These are phyloP conservation scores for Cherax quadricarinatus DNA, from an alignment of 1,140 invertebrate genomes.

Conservation along the genomic window DNA sequence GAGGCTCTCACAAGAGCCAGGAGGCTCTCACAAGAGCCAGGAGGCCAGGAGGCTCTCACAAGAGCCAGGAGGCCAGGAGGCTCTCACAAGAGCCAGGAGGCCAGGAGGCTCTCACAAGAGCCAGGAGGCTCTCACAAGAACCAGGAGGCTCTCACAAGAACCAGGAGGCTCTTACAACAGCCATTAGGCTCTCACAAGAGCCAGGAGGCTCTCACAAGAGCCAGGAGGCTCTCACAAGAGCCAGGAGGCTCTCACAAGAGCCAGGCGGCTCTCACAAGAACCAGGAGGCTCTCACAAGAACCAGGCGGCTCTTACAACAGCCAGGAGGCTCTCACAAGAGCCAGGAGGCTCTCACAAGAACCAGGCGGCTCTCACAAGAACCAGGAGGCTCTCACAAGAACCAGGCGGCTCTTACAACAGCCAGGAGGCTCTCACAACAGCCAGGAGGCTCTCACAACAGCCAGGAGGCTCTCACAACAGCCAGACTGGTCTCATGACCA, in stretches of 20 bases:
- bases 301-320: not conserved
- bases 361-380: not conserved
- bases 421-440: not conserved
- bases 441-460: too few species aligned
- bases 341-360: too few species aligned
- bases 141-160: not conserved
- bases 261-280: not conserved
- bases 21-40: too few species aligned
- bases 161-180: not conserved
- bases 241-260: not conserved
- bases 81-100: too few species aligned
- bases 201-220: not conserved
- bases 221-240: not conserved
- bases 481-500: too few species aligned
- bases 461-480: not conserved
- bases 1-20: too few species aligned
- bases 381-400: too few species aligned
- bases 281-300: too few species aligned
- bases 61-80: not conserved
- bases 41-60: not conserved
- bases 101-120: not conserved
- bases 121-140: too few species aligned
- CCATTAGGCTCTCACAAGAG: too few species aligned
- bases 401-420: not conserved
- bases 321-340: not conserved